Evolutionary conservation across 1,140 invertebrate genomes (phyloP).

Genomic region (Vollenhovia emeryi): DNA sequence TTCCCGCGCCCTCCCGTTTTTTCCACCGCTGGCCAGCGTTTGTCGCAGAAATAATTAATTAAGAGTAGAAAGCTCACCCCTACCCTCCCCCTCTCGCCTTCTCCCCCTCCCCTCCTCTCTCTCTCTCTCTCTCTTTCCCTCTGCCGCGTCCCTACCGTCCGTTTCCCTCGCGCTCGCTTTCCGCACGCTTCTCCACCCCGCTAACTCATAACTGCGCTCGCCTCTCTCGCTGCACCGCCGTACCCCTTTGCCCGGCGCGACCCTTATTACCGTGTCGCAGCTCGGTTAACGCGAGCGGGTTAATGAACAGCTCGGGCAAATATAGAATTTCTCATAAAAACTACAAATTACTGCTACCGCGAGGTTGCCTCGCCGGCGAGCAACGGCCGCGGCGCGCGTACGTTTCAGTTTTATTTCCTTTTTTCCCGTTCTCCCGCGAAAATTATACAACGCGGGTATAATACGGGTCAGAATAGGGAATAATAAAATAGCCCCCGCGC

Average conservation of each 20-base stretch:
- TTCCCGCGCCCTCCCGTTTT: slow-evolving; percentile 36
- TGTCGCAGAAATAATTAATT: slow-evolving; percentile 78
- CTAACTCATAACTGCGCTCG: slow-evolving; percentile 62
- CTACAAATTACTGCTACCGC: slow-evolving; percentile 72
- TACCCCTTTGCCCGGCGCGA: slow-evolving; percentile 61
- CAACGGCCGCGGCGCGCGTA: slow-evolving; percentile 8
- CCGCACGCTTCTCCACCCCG: background rate
- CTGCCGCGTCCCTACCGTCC: background rate
- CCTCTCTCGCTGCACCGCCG: slow-evolving; percentile 33
- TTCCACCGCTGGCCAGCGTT: slow-evolving; percentile 63
- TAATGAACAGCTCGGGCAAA: slow-evolving; percentile 77
- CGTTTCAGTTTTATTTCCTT: slow-evolving; percentile 54
- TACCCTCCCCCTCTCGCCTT: background rate
- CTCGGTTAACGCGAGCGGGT: slow-evolving; percentile 73
- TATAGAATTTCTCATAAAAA: slow-evolving; percentile 76
- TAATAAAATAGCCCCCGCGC: slow-evolving; percentile 57
- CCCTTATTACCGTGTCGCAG: slow-evolving; percentile 76
- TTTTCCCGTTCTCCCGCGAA: slow-evolving; percentile 28
- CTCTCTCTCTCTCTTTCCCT: too few relatives aligned
- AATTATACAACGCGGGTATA: slow-evolving; percentile 66
- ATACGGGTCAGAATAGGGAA: slow-evolving; percentile 62
- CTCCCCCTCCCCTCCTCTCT: background rate
- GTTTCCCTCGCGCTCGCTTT: slow-evolving; percentile 1
- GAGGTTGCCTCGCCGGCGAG: slow-evolving; percentile 51
- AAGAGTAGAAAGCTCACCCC: slow-evolving; percentile 63